Conservation (phyloP, 92 coral and sea anemone species). For the Micromussa lordhowensis region DNA sequence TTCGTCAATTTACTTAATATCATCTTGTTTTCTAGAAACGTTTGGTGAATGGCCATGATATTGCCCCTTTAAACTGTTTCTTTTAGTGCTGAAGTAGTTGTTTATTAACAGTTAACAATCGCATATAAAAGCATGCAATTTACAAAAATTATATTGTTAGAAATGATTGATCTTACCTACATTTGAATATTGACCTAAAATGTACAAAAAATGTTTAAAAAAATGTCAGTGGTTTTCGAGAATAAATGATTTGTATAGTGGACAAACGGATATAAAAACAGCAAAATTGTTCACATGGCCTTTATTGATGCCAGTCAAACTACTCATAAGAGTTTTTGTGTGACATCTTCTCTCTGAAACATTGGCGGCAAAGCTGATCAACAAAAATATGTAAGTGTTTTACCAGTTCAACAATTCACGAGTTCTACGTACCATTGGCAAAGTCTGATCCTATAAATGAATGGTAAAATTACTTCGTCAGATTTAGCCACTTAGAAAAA, state of each 20-base stretch:
- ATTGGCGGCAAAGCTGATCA: too few relatives aligned
- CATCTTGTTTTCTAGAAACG: too few relatives aligned
- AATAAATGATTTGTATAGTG: neutral
- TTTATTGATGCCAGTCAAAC: too few relatives aligned
- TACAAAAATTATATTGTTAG: neutral
- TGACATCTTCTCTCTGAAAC: too few relatives aligned
- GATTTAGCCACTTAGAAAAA: neutral
- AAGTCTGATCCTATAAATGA: constrained; percentile 18
- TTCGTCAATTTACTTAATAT: too few relatives aligned
- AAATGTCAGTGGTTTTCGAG: neutral
- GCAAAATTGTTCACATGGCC: too few relatives aligned
- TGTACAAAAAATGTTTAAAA: neutral
- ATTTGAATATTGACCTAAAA: constrained; percentile 20
- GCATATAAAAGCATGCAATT: neutral
- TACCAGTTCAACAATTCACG: neutral
- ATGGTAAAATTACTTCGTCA: neutral
- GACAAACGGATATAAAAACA: neutral
- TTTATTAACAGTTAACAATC: neutral
- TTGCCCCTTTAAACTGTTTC: too few relatives aligned
- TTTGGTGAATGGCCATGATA: too few relatives aligned
- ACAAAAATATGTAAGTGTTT: too few relatives aligned
- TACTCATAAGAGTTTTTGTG: too few relatives aligned
- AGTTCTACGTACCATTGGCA: constrained; percentile 1
- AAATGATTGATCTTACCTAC: constrained; percentile 15
- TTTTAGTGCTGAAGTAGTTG: too few relatives aligned